Base-by-base conservation (phyloP, 2,888 invertebrate genomes). In the Euzetes globulus region DNA sequence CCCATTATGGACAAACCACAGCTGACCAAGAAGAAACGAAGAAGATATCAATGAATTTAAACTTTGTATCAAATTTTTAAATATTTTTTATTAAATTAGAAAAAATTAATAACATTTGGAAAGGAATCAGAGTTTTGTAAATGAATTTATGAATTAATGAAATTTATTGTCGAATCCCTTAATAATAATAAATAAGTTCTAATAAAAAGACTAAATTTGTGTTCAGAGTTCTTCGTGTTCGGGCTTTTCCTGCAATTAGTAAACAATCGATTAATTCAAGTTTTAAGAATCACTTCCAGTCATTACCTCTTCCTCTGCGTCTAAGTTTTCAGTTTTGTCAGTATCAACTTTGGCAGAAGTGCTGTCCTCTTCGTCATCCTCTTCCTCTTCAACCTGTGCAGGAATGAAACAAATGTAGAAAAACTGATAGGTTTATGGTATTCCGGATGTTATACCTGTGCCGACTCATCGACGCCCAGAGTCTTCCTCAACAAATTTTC, bases 401-500 rank as follows among this genome's bases (percentile, higher is more conserved):
- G 7, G 52, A 52, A 13, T 15, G 52, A 52, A 15, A n/a, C n/a
- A 13, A n/a, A n/a, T 11, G n/a, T 7, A 52, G 45, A 52, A n/a
- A n/a, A n/a, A n/a, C 13, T 15, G 13, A n/a, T 13, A 15, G 17
- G n/a, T 13, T 52, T 52, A 52, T 45, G 45, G 15, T 11, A 45
- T 45, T 15, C 45, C 45, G 15, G 15, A 45, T 11, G 9, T 6
- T n/a, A 68, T 77, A 86, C 86, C 80, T 84, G 83, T 80, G 92
- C 94, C 80, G 90, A 90, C 72, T 89, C 81, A 55, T 91, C 86
- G 78, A 94, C 87, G 25, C 92, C 92, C 22, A 94, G 84, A 19
- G 89, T 86, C 80, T 87, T 87, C 80, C 90, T 86, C 88, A 99
- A 89, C 88, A 99, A 91, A 76, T 85, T 85, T 83, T 99, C 99